These are phyloP conservation scores for Sarcophaga subvicina DNA, from an alignment of 2,888 invertebrate genomes.

Conservation along the genomic window DNA sequence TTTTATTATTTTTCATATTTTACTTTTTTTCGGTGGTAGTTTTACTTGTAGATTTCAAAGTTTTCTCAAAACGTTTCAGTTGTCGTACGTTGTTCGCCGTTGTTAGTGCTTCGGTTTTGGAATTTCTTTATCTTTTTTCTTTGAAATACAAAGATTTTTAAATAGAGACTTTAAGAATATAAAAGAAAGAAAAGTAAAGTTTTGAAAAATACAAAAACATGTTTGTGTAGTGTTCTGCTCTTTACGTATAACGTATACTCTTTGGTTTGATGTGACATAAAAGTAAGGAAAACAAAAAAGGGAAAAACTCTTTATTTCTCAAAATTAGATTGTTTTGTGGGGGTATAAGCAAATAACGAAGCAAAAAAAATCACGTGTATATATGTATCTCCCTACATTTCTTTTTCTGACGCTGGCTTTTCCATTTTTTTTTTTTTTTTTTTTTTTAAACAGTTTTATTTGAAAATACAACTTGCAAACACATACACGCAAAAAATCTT, in stretches of 20 bases:
- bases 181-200: neutral
- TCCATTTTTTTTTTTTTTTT: neutral
- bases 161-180: neutral
- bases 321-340: neutral
- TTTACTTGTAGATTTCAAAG: slow-evolving; percentile 70
- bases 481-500: neutral
- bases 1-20: slow-evolving; percentile 25
- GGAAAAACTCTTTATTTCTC: neutral
- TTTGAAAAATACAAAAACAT: neutral
- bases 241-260: neutral
- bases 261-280: neutral
- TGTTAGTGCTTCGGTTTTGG: slow-evolving; percentile 61
- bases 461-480: slow-evolving; percentile 19
- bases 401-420: slow-evolving; percentile 14
- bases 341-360: neutral
- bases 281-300: neutral
- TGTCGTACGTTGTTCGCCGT: slow-evolving; percentile 54
- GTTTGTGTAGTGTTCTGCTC: neutral
- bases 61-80: slow-evolving; percentile 69
- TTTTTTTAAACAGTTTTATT: slow-evolving; percentile 46
- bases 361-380: slow-evolving; percentile 46
- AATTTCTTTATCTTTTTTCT: slow-evolving; percentile 8
- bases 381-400: slow-evolving; percentile 17
- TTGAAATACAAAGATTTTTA: neutral
- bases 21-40: slow-evolving; percentile 66